These are phyloP conservation scores for Pelobates fuscus DNA, from an alignment of 2,113 vertebrate genomes.

Conservation along the genomic window DNA sequence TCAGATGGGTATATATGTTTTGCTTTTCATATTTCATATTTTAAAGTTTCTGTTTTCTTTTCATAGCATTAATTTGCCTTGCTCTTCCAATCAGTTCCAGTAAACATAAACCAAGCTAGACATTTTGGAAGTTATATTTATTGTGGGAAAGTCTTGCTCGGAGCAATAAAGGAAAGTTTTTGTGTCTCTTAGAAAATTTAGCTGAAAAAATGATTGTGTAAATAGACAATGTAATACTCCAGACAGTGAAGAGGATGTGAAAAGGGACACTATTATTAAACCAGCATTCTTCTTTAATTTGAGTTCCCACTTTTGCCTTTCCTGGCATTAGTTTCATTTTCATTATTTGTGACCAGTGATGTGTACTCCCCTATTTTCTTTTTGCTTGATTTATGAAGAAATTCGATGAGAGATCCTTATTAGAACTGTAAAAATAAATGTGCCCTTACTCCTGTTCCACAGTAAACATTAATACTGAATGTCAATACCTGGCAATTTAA, in stretches of 20 bases:
- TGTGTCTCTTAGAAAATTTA: conserved; percentile 4
- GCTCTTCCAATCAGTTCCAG: too few species aligned
- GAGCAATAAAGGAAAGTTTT: conserved; percentile 28
- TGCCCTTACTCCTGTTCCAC: too few species aligned
- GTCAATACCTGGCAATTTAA: not conserved
- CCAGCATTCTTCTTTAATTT: not conserved
- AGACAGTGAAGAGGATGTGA: conserved; percentile 28
- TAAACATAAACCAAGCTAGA: too few species aligned
- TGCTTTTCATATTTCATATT: too few species aligned
- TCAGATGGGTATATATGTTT: too few species aligned
- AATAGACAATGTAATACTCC: conserved; percentile 16
- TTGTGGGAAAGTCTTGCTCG: conserved; percentile 4
- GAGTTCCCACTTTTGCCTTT: not conserved
- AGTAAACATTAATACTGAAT: not conserved
- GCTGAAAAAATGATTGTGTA: conserved; percentile 18
- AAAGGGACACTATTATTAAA: conserved; percentile 6
- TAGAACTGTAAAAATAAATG: too few species aligned
- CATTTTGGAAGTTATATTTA: not conserved
- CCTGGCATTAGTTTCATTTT: not conserved
- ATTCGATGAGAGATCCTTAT: too few species aligned
- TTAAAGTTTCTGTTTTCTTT: too few species aligned
- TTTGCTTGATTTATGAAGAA: not conserved
- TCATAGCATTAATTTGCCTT: too few species aligned
- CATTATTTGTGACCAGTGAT: not conserved
- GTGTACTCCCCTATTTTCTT: not conserved